These are phyloP conservation scores for Myripristis murdjan DNA, from an alignment of 2,797 vertebrate genomes.

Conservation along the genomic window DNA sequence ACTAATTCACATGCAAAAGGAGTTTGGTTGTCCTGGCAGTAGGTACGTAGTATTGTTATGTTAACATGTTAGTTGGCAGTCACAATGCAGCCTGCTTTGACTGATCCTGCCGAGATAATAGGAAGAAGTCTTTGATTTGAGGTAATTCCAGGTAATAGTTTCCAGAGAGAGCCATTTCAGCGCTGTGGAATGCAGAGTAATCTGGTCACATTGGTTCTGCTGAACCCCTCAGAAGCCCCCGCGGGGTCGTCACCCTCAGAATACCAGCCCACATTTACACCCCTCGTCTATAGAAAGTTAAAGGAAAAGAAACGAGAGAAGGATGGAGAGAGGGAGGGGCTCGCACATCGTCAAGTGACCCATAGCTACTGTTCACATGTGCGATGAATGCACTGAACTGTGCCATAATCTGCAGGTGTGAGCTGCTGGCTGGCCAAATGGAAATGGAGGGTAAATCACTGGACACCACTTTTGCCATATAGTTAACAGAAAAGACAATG, in stretches of 20 bases:
- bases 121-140: constrained; percentile 82
- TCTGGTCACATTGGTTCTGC: constrained; percentile 74
- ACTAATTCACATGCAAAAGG: constrained; percentile 32
- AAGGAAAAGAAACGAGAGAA: constrained; percentile 55
- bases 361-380: constrained; percentile 64
- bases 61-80: constrained; percentile 63
- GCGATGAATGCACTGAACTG: constrained; percentile 47
- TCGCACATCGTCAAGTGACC: constrained; percentile 56
- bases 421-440: constrained; percentile 42
- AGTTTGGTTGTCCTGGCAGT: constrained; percentile 37
- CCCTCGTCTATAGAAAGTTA: constrained; percentile 48
- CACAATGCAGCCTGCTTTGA: constrained; percentile 52
- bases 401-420: constrained; percentile 58
- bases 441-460: constrained; percentile 43
- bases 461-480: constrained; percentile 9
- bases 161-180: constrained; percentile 77
- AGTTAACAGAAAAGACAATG: constrained; percentile 24
- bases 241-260: constrained; percentile 62
- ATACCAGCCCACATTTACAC: constrained; percentile 64
- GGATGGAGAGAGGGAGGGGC: constrained; percentile 50
- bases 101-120: constrained; percentile 78
- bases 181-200: constrained; percentile 78
- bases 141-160: constrained; percentile 85
- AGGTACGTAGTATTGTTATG: constrained; percentile 55
- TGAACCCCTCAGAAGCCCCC: constrained; percentile 61